These are phyloP conservation scores for Australoheros facetus DNA, from an alignment of 2,797 vertebrate species.

Conservation along the genomic window DNA sequence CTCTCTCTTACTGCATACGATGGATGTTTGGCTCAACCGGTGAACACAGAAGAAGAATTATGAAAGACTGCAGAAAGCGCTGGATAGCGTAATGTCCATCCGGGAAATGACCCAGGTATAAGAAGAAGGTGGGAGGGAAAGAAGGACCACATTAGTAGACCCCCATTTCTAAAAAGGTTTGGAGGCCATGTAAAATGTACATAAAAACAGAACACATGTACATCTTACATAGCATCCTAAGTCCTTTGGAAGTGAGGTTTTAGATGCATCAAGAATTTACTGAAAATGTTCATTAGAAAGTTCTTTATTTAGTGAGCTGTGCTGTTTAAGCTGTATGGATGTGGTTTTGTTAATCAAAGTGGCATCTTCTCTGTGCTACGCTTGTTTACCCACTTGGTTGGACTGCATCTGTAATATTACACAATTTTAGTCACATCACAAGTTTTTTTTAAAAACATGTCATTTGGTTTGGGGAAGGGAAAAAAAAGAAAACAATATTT, in stretches of 20 bases:
- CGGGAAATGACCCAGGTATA: slow-evolving; percentile 99
- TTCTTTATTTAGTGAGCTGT: not conserved
- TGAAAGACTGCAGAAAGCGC: slow-evolving; percentile 96
- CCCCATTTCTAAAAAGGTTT: not conserved
- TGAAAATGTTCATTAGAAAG: not conserved
- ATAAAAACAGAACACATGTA: not conserved
- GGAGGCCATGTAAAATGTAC: not conserved
- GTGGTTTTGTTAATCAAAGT: not conserved
- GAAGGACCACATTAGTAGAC: not conserved
- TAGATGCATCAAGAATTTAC: not conserved
- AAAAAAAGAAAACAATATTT: slow-evolving; percentile 3
- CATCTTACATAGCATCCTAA: not conserved
- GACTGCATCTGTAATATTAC: not conserved
- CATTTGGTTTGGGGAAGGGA: not conserved
- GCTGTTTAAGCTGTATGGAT: not conserved
- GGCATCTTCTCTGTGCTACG: not conserved
- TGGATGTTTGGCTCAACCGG: slow-evolving; percentile 68
- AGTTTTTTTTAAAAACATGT: not conserved
- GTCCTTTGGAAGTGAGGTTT: not conserved
- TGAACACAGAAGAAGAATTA: slow-evolving; percentile 98
- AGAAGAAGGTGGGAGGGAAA: slow-evolving; percentile 14
- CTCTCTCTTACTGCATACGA: slow-evolving; percentile 56
- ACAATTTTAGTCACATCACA: not conserved
- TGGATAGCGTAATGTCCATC: slow-evolving; percentile 99
- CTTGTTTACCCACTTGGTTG: not conserved